These are phyloP conservation scores for Rhynchotus rufescens DNA, from an alignment of 2,797 vertebrate genomes.

Conservation along the genomic window DNA sequence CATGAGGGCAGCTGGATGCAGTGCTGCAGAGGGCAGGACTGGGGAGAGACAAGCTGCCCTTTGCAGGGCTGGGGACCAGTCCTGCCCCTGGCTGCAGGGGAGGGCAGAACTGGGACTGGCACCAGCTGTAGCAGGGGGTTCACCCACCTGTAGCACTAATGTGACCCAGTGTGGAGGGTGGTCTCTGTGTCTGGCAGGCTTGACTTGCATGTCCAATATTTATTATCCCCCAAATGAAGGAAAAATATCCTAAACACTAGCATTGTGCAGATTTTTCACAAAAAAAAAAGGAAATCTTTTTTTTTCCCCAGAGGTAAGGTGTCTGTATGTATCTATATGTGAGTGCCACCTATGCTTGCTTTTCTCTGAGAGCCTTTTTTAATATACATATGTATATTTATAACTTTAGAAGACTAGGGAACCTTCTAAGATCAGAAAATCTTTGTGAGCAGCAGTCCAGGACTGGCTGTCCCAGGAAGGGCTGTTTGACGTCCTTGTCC, in stretches of 20 bases:
- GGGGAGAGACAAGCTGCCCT: not conserved
- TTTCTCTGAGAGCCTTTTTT: not conserved
- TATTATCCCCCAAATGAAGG: not conserved
- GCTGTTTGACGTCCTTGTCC: not conserved
- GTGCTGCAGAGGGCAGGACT: not conserved
- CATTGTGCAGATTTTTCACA: not conserved
- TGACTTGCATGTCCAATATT: not conserved
- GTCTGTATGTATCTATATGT: not conserved
- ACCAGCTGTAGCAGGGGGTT: accelerated
- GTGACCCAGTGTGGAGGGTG: not conserved
- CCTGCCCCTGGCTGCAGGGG: not conserved
- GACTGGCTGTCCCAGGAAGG: not conserved
- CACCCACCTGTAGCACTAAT: not conserved
- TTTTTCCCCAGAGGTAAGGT: not conserved
- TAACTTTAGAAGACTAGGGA: not conserved
- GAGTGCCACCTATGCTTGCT: not conserved
- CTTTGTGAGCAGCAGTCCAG: not conserved
- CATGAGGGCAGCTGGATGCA: not conserved
- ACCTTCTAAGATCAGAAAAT: not conserved
- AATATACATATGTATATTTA: too few relatives aligned
- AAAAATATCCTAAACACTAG: not conserved
- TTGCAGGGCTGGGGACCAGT: not conserved
- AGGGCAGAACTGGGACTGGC: accelerated
- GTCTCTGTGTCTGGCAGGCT: not conserved
- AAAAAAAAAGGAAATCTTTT: too few relatives aligned